Base-by-base conservation (phyloP, 2,888 invertebrate species). In the Drosophila tripunctata region DNA sequence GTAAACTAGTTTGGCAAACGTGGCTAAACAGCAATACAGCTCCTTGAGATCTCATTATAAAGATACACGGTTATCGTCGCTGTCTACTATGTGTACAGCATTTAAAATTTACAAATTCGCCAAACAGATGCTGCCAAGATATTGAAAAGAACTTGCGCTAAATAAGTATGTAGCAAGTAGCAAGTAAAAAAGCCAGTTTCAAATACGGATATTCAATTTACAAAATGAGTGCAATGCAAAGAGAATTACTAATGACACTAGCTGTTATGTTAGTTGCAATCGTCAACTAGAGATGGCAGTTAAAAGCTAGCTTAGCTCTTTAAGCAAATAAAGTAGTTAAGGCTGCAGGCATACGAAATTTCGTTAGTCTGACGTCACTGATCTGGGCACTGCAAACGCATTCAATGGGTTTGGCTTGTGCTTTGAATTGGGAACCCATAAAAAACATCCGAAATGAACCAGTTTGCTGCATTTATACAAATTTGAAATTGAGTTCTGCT, bases 31-130 rank as follows among this genome's bases (percentile, higher is more conserved):
- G 50, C 70, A 38, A 68, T 74, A 71, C 54, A 57, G 40, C 41
- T 65, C n/a, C 56, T 40, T 58, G 47, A 60, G 83, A 82, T 81
- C 80, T 79, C 79, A 82, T 80, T 80, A 80, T 73, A 81, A 73
- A 80, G 80, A 80, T 80, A 84, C 58, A 75, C 78, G 31, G 48
- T 66, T 75, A 64, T 67, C 72, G 54, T 15, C 38, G 38, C 15
- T 30, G 50, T 21, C 36, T 27, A 14, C 19, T 15, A 8, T 78
- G 73, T 77, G 81, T 41, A 17, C 10, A 35, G 81, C 75, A 78
- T 80, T 68, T 67, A 61, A 80, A n/a, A 77, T 68, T 64, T 38
- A 19, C 47, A 51, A 52, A 78, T 71, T 57, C 43, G 36, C 33
- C 54, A 19, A 44, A 54, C 69, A 60, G 69, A 43, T 45, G 58